Conservation (phyloP, 2,888 invertebrate species). For the Trissolcus brochymenae region DNA sequence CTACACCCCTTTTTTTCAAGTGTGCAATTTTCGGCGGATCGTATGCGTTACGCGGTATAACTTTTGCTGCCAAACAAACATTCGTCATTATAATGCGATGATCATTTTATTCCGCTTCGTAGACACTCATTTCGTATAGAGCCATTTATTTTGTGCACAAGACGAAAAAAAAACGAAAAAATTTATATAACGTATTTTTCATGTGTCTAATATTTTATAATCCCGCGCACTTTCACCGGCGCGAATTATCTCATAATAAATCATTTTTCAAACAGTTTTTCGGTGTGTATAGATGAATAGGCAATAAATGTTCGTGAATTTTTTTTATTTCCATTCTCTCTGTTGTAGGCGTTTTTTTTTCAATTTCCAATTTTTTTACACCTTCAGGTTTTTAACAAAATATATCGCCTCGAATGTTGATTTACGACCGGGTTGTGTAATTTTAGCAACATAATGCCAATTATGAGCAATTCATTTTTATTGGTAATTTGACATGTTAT, state of each 20-base stretch:
- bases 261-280: constrained; percentile 23
- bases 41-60: constrained; percentile 16
- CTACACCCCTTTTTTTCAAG: constrained; percentile 19
- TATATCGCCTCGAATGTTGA: too few species aligned
- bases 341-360: too few species aligned
- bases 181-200: too few species aligned
- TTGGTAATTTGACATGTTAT: too few species aligned
- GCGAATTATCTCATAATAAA: constrained; percentile 15
- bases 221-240: too few species aligned
- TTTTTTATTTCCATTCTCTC: not conserved
- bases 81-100: constrained; percentile 16
- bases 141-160: constrained; percentile 13
- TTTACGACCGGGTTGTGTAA: too few species aligned
- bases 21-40: constrained; percentile 45
- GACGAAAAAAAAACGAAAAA: too few species aligned
- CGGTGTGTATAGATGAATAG: constrained; percentile 16
- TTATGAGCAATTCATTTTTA: too few species aligned
- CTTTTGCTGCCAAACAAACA: constrained; percentile 24
- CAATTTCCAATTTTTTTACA: too few species aligned
- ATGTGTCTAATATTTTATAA: too few species aligned
- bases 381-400: not conserved
- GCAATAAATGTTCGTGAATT: constrained; percentile 10
- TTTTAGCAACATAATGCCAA: too few species aligned
- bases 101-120: constrained; percentile 10
- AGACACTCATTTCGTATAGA: constrained; percentile 28